Conservation (phyloP, 1,140 invertebrate genomes). For the Hylyphantes graminicola region DNA sequence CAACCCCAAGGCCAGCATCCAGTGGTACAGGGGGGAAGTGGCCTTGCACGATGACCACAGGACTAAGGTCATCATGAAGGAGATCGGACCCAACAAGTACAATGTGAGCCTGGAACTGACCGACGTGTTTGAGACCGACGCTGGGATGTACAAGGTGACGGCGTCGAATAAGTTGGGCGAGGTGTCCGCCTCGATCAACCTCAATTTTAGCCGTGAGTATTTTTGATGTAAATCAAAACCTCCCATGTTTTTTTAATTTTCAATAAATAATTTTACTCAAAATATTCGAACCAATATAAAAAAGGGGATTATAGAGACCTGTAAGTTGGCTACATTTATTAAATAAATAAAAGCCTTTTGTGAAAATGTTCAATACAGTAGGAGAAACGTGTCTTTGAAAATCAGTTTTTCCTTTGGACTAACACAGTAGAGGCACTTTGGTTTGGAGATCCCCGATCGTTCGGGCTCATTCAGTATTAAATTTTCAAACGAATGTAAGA, state of each 20-base stretch:
- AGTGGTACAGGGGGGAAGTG: conserved; percentile 88
- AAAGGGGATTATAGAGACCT: neutral
- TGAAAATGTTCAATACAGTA: no score
- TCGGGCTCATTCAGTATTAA: no score
- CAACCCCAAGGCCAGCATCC: conserved; percentile 88
- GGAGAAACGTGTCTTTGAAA: no score
- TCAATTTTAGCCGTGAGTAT: conserved; percentile 97
- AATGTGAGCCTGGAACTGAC: conserved; percentile 91
- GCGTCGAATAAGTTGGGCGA: conserved; percentile 98
- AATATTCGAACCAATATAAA: no score
- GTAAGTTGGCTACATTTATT: neutral
- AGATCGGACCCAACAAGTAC: conserved; percentile 86
- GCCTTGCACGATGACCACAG: conserved; percentile 70
- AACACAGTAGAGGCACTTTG: no score
- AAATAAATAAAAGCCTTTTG: neutral
- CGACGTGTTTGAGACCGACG: conserved; percentile 95
- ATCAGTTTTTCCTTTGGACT: no score
- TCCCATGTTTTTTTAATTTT: no score
- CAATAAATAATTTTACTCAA: neutral
- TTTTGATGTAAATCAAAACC: neutral
- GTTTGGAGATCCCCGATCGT: no score
- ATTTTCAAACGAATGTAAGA: no score
- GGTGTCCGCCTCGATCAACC: conserved; percentile 96
- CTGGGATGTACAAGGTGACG: conserved; percentile 96
- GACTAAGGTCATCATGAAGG: conserved; percentile 86